Evolutionary conservation across 2,113 vertebrate genomes (phyloP), one percentile per base, ranked within the genome.

Genomic region (Loxodonta africana): DNA sequence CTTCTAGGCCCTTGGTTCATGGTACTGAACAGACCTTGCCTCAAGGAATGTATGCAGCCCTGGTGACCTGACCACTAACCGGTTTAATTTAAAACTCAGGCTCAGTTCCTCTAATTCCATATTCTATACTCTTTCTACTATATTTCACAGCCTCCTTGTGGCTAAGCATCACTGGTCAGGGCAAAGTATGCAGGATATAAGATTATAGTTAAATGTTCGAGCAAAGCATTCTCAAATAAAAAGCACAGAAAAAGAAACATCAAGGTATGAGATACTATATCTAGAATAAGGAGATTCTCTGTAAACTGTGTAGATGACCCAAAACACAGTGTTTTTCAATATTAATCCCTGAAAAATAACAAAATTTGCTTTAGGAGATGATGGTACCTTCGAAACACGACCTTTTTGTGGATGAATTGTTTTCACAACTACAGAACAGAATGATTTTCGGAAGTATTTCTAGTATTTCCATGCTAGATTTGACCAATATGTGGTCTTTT

Each of bases 401-500:
- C 30, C 7, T 94, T 92, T 92, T 67, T 77, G 44, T 91, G 91
- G 65, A 86, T 97, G 57, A 69, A 86, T 94, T 97, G 71, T 85
- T 95, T 97, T 96, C 30, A 87, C 57, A 48, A 46, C 73, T 89
- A 86, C 28, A 95, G 81, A 93, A 92, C 87, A 80, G 30, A 97
- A 46, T 88, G 69, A 89, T 86, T 97, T 97, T 97, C 17, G n/a
- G 53, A 96, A 97, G 57, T 94, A 95, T 95, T 97, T 96, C 85
- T 95, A 97, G 48, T 87, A 93, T 97, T 95, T 94, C 88, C 94
- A 96, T 96, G 78, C 74, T 96, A 95, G 95, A 97, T 98, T 97
- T 97, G 96, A 94, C 88, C 96, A 98, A 97, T 90, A 97, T 97
- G 96, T 96, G 60, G 46, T 93, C 46, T 0, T 95, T 98, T 97